Conservation (phyloP, 2,888 invertebrate genomes). For the Sminthurides aquaticus region DNA sequence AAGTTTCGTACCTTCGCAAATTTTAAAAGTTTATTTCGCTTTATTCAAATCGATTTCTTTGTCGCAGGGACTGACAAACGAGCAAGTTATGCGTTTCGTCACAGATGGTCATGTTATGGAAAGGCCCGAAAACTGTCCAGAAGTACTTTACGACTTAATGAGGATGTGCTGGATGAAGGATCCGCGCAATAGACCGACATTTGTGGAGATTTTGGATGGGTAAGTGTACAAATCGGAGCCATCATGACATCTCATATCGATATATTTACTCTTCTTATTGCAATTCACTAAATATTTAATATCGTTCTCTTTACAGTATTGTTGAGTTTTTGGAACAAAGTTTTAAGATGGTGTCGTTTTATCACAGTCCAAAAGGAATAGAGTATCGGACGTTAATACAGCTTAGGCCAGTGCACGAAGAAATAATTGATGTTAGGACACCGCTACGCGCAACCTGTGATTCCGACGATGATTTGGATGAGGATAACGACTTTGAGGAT, state of each 20-base stretch:
- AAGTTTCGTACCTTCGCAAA: no score
- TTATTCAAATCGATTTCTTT: no score
- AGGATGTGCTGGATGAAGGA: constrained; percentile 83
- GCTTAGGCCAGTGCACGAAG: constrained; percentile 28
- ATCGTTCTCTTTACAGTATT: constrained; percentile 50
- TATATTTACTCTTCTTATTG: constrained; percentile 4
- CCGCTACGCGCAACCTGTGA: constrained; percentile 37
- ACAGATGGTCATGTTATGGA: constrained; percentile 77
- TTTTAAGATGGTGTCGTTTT: constrained; percentile 61
- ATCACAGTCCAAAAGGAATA: constrained; percentile 49
- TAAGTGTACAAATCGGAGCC: constrained; percentile 19
- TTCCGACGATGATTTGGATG: constrained; percentile 26
- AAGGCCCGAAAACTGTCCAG: constrained; percentile 90
- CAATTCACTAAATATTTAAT: constrained; percentile 9
- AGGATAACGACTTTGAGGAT: constrained; percentile 30
- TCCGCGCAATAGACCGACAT: constrained; percentile 69
- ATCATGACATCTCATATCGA: not conserved
- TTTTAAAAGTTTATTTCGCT: no score
- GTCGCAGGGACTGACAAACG: constrained; percentile 73
- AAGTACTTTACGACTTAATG: constrained; percentile 85
- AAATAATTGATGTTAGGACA: constrained; percentile 26
- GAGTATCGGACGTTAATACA: constrained; percentile 25
- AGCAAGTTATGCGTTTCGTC: constrained; percentile 73
- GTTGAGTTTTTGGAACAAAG: constrained; percentile 58
- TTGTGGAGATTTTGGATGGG: constrained; percentile 67